phyloP scores from a whole-genome alignment of 2,888 invertebrate genomes.

The Pocota personata region DNA sequence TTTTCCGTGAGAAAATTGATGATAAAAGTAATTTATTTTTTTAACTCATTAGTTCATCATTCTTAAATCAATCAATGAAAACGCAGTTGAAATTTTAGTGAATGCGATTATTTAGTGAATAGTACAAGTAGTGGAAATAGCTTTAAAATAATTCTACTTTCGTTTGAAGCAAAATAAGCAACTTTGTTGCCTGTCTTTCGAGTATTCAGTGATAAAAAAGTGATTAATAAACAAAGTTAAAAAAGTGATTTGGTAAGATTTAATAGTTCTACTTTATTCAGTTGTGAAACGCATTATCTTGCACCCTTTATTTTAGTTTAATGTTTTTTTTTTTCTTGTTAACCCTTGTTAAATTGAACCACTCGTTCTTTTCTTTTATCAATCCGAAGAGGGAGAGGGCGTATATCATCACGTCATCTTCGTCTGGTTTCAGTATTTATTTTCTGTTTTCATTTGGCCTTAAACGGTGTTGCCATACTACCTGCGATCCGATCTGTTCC shows the following conservation, averaged over 20 bases:
- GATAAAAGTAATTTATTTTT: neutral
- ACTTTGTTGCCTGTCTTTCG: neutral
- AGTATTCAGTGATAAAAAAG: neutral
- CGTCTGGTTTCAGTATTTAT: neutral
- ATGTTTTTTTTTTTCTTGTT: neutral
- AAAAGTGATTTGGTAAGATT: conserved; percentile 20
- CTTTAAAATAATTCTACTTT: neutral
- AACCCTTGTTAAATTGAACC: neutral
- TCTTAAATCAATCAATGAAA: neutral
- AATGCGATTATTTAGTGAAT: neutral
- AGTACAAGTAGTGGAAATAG: neutral
- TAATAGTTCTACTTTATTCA: neutral
- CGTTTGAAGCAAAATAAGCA: neutral
- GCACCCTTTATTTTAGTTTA: neutral
- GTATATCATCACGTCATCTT: neutral
- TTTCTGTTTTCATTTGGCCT: neutral
- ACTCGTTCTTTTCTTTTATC: neutral
- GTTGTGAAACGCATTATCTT: too few relatives aligned
- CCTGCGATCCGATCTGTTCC: too few relatives aligned
- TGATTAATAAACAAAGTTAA: neutral
- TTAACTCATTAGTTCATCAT: neutral
- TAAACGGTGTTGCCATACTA: neutral
- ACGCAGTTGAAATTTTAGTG: neutral
- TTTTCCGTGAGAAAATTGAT: too few relatives aligned
- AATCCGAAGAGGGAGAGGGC: neutral